Evolutionary conservation across 2,888 invertebrate species (phyloP).

Genomic region (Watsonalla cultraria): DNA sequence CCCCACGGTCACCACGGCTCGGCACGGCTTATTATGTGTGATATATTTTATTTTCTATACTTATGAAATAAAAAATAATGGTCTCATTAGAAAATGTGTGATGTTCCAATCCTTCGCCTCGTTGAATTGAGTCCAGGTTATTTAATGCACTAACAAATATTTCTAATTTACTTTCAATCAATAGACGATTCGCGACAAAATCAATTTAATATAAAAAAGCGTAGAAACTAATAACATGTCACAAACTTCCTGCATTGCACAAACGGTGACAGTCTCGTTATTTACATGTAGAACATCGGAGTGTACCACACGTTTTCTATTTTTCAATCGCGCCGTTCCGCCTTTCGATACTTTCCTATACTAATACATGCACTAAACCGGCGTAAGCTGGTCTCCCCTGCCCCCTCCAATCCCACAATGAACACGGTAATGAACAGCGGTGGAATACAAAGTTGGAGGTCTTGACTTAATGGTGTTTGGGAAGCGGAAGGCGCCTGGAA

Average conservation of each 20-base stretch:
- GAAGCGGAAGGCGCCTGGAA: constrained; percentile 65
- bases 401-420: constrained; percentile 28
- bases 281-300: constrained; percentile 51
- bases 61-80: too few relatives aligned
- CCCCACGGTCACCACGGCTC: too few relatives aligned
- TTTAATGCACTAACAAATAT: too few relatives aligned
- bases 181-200: neutral
- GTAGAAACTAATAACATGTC: constrained; percentile 19
- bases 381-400: constrained; percentile 31
- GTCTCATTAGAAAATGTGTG: too few relatives aligned
- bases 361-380: constrained; percentile 50
- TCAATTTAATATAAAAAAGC: neutral
- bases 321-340: constrained; percentile 72
- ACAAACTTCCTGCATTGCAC: constrained; percentile 30
- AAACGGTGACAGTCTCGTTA: constrained; percentile 42
- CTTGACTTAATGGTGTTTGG: constrained; percentile 44
- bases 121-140: too few relatives aligned
- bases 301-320: constrained; percentile 60
- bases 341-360: constrained; percentile 73
- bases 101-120: too few relatives aligned
- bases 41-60: too few relatives aligned
- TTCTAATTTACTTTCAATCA: neutral
- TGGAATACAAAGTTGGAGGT: constrained; percentile 44
- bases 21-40: too few relatives aligned
- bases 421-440: constrained; percentile 35